phyloP scores from a whole-genome alignment of 2,797 vertebrate genomes.

The Alca torda region DNA sequence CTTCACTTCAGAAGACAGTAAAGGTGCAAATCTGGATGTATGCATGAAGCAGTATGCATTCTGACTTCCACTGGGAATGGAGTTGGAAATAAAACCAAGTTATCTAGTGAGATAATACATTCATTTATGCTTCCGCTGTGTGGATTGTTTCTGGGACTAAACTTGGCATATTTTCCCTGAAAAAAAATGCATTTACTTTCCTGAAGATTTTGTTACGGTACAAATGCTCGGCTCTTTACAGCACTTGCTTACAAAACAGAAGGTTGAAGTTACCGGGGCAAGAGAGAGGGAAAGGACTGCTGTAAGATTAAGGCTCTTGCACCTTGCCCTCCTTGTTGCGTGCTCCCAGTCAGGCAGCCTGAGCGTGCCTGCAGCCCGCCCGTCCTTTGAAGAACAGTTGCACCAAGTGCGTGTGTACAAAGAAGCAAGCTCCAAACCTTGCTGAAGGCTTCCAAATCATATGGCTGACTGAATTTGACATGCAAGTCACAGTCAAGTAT shows the following conservation, averaged over 20 bases:
- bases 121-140: not conserved
- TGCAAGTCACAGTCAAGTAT: not conserved
- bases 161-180: not conserved
- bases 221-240: not conserved
- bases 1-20: not conserved
- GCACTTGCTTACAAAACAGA: not conserved
- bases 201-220: not conserved
- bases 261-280: rapidly evolving
- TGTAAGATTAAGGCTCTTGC: not conserved
- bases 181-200: not conserved
- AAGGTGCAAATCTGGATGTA: not conserved
- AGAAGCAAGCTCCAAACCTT: not conserved
- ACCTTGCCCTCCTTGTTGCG: not conserved
- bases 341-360: rapidly evolving
- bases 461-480: not conserved
- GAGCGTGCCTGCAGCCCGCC: not conserved
- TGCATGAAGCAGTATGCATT: not conserved
- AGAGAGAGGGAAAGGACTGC: not conserved
- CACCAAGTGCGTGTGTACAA: too few species aligned
- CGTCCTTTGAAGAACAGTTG: not conserved
- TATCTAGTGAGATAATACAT: not conserved
- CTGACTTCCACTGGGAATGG: not conserved
- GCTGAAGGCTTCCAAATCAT: not conserved
- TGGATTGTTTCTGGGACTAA: not conserved
- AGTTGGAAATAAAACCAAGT: not conserved